Conservation (phyloP, 2,888 invertebrate species). For the Drosophila diplacantha region DNA sequence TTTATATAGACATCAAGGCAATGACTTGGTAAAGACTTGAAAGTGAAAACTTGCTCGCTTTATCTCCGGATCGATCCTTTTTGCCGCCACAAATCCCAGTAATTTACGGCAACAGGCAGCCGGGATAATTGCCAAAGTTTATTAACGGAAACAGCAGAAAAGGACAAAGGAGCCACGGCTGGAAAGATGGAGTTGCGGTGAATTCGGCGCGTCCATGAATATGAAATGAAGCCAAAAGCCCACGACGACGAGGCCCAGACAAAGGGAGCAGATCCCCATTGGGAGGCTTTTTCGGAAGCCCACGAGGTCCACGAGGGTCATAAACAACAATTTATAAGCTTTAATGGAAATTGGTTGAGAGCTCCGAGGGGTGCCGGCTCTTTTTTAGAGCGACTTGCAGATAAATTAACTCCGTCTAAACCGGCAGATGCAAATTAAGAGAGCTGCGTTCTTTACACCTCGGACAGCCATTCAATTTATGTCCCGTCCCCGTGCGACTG, state of each 20-base stretch:
- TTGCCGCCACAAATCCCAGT: constrained; percentile 26
- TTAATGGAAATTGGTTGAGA: constrained; percentile 68
- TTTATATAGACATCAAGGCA: background rate
- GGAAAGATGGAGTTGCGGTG: constrained; percentile 20
- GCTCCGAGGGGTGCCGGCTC: constrained; percentile 19
- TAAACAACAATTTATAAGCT: constrained; percentile 70
- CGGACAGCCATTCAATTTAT: constrained; percentile 48
- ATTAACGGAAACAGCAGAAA: constrained; percentile 57
- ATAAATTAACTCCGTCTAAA: constrained; percentile 57
- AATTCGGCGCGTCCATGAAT: constrained; percentile 55
- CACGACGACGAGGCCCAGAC: constrained; percentile 26
- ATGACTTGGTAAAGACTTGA: constrained; percentile 6
- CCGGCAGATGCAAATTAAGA: constrained; percentile 49
- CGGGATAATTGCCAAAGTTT: constrained; percentile 68
- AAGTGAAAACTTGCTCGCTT: constrained; percentile 18
- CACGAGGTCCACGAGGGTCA: constrained; percentile 38
- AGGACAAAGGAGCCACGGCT: constrained; percentile 20
- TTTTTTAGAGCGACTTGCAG: constrained; percentile 54
- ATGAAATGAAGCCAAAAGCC: constrained; percentile 56
- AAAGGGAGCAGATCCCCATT: constrained; percentile 16
- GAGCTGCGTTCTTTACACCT: constrained; percentile 56
- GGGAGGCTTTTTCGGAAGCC: constrained; percentile 20
- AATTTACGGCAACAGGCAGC: constrained; percentile 63
- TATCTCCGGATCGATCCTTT: constrained; percentile 4
- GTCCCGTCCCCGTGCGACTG: constrained; percentile 13